Conservation (phyloP, 1,140 invertebrate species). For the Drosophila hydei region DNA sequence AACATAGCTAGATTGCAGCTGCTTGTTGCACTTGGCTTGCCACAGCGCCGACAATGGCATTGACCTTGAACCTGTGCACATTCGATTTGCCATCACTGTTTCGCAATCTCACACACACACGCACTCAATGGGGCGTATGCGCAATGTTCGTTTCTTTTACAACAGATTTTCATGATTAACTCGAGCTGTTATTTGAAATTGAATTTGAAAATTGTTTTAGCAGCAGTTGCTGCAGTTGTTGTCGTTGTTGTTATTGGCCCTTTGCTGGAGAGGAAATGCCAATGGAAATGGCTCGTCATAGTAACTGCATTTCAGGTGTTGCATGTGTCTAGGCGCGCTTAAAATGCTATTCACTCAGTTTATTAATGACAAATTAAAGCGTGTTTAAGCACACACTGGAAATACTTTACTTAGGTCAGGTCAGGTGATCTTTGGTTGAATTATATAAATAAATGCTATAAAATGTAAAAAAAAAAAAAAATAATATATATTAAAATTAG, state of each 20-base stretch:
- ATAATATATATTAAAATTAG: no score
- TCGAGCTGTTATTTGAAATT: slow-evolving; percentile 13
- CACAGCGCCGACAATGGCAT: slow-evolving; percentile 40
- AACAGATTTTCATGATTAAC: neutral
- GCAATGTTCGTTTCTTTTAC: slow-evolving; percentile 18
- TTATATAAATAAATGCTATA: no score
- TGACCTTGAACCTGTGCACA: slow-evolving; percentile 63
- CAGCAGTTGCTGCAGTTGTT: slow-evolving; percentile 3
- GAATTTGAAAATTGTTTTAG: slow-evolving; percentile 46
- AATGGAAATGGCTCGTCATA: slow-evolving; percentile 44
- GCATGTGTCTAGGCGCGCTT: neutral
- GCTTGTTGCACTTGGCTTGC: slow-evolving; percentile 32
- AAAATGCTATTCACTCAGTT: neutral
- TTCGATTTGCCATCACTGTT: slow-evolving; percentile 25
- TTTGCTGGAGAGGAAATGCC: slow-evolving; percentile 53
- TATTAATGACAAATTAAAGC: neutral
- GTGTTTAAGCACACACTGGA: no score
- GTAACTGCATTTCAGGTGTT: slow-evolving; percentile 21
- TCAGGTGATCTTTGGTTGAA: no score
- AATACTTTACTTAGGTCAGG: no score
- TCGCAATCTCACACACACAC: neutral
- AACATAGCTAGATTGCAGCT: slow-evolving; percentile 18
- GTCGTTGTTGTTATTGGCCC: neutral
- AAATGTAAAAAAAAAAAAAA: no score
- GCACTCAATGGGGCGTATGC: slow-evolving; percentile 28